Evolutionary conservation across 2,113 vertebrate genomes (phyloP).

Genomic region (Heterotilapia buettikoferi): DNA sequence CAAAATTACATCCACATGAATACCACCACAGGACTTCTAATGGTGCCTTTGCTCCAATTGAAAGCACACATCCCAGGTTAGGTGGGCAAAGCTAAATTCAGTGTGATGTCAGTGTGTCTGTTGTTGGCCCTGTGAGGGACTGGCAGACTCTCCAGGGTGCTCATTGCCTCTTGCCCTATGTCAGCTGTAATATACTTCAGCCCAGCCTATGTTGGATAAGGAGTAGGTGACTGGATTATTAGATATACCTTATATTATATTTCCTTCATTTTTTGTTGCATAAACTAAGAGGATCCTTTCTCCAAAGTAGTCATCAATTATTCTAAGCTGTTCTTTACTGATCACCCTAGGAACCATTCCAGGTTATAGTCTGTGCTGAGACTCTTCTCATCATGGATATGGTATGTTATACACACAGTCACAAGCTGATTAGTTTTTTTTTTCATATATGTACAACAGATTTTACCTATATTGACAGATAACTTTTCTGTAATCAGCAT

Average conservation of each 20-base stretch:
- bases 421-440: not conserved
- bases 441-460: not conserved
- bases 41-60: not conserved
- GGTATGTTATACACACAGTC: constrained; percentile 70
- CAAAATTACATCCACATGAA: not conserved
- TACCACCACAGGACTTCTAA: not conserved
- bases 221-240: not conserved
- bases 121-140: not conserved
- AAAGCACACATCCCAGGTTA: not conserved
- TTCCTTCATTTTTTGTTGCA: not conserved
- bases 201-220: not conserved
- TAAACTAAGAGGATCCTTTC: not conserved
- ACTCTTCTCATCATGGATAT: constrained; percentile 95
- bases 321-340: not conserved
- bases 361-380: constrained; percentile 87
- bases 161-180: not conserved
- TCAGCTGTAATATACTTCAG: not conserved
- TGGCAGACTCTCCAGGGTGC: not conserved
- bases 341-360: constrained; percentile 85
- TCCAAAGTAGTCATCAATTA: not conserved
- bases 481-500: constrained; percentile 71
- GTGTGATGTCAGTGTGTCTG: not conserved
- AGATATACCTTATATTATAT: not conserved
- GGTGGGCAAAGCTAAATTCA: not conserved
- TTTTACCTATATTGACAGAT: not conserved